Percentiles rank a stretch among this genome's conserved stretches.
phyloP scores from a whole-genome alignment of 2,888 invertebrate species.

The Rhopalosiphum nymphaeae region DNA sequence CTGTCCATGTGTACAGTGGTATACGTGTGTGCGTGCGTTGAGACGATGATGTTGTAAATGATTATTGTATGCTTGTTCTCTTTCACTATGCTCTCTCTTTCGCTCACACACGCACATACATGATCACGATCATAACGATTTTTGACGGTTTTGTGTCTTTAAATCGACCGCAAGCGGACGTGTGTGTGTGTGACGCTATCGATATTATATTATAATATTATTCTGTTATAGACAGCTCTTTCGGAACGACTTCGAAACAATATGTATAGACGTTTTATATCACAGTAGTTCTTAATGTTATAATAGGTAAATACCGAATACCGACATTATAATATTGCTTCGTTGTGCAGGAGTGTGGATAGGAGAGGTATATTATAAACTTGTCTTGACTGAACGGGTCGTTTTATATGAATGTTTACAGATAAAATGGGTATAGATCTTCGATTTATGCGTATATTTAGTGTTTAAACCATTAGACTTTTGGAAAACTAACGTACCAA shows the following conservation, averaged over 20 bases:
- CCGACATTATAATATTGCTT: background rate
- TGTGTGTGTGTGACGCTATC: background rate
- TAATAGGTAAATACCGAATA: background rate
- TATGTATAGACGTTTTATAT: background rate
- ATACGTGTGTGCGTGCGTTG: background rate
- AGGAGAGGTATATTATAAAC: background rate
- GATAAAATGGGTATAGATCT: background rate
- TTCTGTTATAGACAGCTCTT: background rate
- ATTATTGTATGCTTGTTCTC: background rate
- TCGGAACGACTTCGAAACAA: background rate
- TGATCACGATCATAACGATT: background rate
- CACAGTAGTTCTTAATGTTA: background rate
- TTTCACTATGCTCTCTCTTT: background rate
- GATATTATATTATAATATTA: background rate
- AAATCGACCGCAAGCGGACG: background rate
- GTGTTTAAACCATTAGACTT: background rate
- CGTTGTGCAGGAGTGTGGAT: background rate
- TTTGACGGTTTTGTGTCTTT: background rate
- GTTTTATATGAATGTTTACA: background rate
- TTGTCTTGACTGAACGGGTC: background rate
- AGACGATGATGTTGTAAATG: constrained; percentile 31
- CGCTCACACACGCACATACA: background rate
- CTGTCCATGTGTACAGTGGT: background rate
- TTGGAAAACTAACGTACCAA: background rate
- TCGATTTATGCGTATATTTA: background rate